Percentiles rank a stretch among this genome's conserved stretches.
Evolutionary conservation across 2,113 vertebrate genomes (phyloP).

Genomic region (Ptychochromis oligacanthus): DNA sequence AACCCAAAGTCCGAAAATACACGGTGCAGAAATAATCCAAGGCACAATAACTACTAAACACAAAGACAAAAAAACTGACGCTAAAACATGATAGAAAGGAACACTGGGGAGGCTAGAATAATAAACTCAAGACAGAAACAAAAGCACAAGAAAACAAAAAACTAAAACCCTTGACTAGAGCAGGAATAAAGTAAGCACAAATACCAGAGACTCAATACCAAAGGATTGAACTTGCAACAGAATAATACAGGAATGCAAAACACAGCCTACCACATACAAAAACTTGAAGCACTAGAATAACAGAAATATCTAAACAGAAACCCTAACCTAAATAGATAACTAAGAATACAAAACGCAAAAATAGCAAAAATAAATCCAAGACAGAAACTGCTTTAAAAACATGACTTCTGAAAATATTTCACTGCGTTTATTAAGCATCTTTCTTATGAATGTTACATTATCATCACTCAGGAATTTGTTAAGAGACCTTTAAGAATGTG

Average conservation of each 20-base stretch:
- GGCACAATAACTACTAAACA: not conserved
- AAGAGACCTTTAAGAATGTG: not conserved
- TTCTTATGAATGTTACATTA: not conserved
- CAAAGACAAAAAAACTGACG: not conserved
- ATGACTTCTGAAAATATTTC: not conserved
- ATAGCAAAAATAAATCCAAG: not conserved
- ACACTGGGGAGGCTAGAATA: no score
- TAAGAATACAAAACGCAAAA: not conserved
- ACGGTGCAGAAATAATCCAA: not conserved
- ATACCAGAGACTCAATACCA: no score
- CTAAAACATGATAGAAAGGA: no score
- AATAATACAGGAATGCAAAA: not conserved
- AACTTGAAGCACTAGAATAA: no score
- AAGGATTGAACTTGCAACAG: no score
- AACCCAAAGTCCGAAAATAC: no score
- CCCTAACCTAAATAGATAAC: not conserved
- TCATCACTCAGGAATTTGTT: not conserved
- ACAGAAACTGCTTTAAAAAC: not conserved
- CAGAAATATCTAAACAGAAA: no score
- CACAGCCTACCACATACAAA: not conserved
- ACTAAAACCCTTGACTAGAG: no score
- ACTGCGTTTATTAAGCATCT: not conserved
- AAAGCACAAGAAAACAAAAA: no score
- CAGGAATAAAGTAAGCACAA: no score
- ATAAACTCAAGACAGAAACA: no score